These are phyloP conservation scores for Pinctada fucata DNA, from an alignment of 2,888 invertebrate genomes.

Conservation along the genomic window DNA sequence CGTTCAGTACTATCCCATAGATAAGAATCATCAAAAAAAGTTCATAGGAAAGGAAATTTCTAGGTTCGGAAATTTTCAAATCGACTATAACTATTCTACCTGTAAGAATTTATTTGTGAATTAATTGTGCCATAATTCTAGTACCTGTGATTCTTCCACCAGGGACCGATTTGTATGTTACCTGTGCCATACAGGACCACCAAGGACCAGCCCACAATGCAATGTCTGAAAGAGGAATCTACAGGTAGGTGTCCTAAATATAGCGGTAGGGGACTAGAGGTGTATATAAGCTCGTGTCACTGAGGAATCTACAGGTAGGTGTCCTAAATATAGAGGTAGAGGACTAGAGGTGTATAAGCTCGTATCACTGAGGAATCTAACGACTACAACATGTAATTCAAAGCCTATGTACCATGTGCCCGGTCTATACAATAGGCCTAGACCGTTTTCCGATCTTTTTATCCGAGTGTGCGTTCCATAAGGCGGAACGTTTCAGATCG, in stretches of 20 bases:
- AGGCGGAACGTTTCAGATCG: too few species aligned
- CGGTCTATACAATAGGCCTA: too few species aligned
- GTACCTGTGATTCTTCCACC: too few species aligned
- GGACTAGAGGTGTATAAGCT: neutral
- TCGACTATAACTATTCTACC: neutral
- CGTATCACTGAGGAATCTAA: too few species aligned
- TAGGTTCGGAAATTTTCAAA: neutral
- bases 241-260: neutral
- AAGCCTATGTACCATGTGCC: too few species aligned
- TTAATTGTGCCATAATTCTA: too few species aligned
- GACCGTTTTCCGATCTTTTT: too few species aligned
- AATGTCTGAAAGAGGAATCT: constrained; percentile 6
- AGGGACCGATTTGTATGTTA: constrained; percentile 42
- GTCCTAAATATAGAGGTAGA: neutral
- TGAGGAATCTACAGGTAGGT: neutral
- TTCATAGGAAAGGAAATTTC: neutral
- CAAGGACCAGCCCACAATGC: constrained; percentile 29
- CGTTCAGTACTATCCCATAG: too few species aligned
- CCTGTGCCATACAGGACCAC: constrained; percentile 43
- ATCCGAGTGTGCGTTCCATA: too few species aligned
- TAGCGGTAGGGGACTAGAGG: neutral
- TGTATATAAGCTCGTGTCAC: too few species aligned
- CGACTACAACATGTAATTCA: too few species aligned
- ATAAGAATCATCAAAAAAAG: neutral
- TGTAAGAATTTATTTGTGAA: neutral